Base-by-base conservation (phyloP, 2,888 invertebrate genomes). In the Zeuzera pyrina region DNA sequence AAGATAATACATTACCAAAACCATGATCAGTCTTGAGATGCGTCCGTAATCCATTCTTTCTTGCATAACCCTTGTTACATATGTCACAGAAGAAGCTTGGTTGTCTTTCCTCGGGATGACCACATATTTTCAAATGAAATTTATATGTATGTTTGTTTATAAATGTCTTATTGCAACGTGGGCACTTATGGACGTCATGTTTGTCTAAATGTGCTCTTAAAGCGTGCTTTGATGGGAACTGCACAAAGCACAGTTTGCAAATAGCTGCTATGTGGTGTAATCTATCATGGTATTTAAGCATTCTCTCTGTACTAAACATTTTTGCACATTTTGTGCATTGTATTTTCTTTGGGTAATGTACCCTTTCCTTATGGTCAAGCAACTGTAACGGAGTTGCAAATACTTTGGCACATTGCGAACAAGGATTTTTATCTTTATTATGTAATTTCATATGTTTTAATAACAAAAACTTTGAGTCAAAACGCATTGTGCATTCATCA, bases 11-110 rank as follows among this genome's bases (percentile, higher is more conserved):
- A 29, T 56, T 47, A 2, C 76, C 77, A 39, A 70, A 76, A 1
- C 67, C 68, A 41, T 78, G 77, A 21, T 63, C 62, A 1, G 47
- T 61, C 46, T 60, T 70, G 26, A 78, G 41, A 52, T 78, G 77
- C 1, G 64, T 51, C 2, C 66, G 49, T 33, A 78, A 42, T 11
- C 66, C 59, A 26, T 62, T 64, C 31, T 76, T 77, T 3, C 57
- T 49, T 0, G 53, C 47, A 34, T 73, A 79, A 12, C 68, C 32
- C 16, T 38, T 38, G 7, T 27, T 49, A 25, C 79, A 79, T 15
- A 76, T 57, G 31, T 78, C 77, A 44, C 79, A 78, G 36, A 64
- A 66, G 39, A 66, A 71, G 32, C 49, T 61, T 4, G 45, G 45
- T 19, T 33, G 33, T 22, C 48, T 54, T 1, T 47, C 43, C 3